Evolutionary conservation across 2,113 vertebrate genomes (phyloP).

Genomic region (Psephotus haematonotus): DNA sequence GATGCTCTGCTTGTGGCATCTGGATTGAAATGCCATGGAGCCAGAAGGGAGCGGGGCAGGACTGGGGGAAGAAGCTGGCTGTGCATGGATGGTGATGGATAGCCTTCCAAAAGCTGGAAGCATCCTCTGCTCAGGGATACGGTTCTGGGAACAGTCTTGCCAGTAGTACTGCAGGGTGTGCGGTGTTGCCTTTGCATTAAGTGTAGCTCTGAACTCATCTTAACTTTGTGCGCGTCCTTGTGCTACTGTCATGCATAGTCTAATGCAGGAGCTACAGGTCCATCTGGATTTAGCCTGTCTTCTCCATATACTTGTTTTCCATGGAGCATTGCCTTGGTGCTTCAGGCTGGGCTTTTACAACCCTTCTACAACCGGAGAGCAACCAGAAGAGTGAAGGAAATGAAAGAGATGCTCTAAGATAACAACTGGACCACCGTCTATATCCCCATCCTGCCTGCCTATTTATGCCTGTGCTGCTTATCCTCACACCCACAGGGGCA

Average conservation of each 20-base stretch:
- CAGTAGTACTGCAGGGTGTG: neutral
- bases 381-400: neutral
- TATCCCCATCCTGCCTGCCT: neutral
- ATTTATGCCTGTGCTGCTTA: neutral
- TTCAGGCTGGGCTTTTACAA: neutral
- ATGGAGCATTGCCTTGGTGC: fast-evolving
- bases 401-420: neutral
- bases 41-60: neutral
- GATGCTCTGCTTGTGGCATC: neutral
- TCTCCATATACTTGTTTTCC: fast-evolving
- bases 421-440: neutral
- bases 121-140: neutral
- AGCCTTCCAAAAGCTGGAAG: neutral
- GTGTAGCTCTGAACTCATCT: neutral
- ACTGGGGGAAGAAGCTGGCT: neutral
- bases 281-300: neutral
- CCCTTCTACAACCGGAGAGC: neutral
- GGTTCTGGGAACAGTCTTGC: neutral
- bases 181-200: neutral
- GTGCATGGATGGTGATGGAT: neutral
- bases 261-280: neutral
- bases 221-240: fast-evolving
- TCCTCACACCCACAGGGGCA: neutral
- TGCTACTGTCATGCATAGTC: neutral
- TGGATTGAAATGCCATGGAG: neutral